Conservation (phyloP, 2,888 invertebrate species). For the Buathra laborator region DNA sequence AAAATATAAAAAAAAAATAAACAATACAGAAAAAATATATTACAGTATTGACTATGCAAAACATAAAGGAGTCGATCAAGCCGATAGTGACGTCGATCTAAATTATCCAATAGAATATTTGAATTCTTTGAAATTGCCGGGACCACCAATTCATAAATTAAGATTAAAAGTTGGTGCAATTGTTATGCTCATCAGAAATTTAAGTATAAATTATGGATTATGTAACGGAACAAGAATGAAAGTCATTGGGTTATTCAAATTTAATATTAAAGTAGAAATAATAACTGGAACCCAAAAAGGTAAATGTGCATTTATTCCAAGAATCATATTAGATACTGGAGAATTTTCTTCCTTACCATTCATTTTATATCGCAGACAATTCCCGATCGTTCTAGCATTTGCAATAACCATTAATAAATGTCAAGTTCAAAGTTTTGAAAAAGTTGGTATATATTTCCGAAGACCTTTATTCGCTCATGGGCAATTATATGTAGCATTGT, state of each 20-base stretch:
- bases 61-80: constrained; percentile 46
- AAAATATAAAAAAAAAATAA: neutral
- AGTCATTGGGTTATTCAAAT: constrained; percentile 60
- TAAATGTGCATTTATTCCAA: constrained; percentile 47
- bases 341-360: constrained; percentile 44
- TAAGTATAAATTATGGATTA: constrained; percentile 62
- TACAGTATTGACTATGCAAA: constrained; percentile 10
- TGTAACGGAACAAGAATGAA: constrained; percentile 66
- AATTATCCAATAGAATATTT: constrained; percentile 63
- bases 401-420: constrained; percentile 17
- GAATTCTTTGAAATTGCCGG: constrained; percentile 55
- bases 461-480: neutral
- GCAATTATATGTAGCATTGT: neutral
- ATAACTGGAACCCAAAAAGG: constrained; percentile 52
- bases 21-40: constrained; percentile 22
- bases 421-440: constrained; percentile 17
- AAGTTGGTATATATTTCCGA: constrained; percentile 19
- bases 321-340: constrained; percentile 56
- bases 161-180: constrained; percentile 55
- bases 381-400: constrained; percentile 46
- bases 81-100: constrained; percentile 19
- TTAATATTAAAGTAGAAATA: constrained; percentile 61
- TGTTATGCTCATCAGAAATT: constrained; percentile 65
- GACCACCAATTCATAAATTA: constrained; percentile 22
- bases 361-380: constrained; percentile 51